Evolutionary conservation across 2,797 vertebrate genomes (phyloP), one percentile per base, ranked within the genome.

Genomic region (Oryzias sinensis): DNA sequence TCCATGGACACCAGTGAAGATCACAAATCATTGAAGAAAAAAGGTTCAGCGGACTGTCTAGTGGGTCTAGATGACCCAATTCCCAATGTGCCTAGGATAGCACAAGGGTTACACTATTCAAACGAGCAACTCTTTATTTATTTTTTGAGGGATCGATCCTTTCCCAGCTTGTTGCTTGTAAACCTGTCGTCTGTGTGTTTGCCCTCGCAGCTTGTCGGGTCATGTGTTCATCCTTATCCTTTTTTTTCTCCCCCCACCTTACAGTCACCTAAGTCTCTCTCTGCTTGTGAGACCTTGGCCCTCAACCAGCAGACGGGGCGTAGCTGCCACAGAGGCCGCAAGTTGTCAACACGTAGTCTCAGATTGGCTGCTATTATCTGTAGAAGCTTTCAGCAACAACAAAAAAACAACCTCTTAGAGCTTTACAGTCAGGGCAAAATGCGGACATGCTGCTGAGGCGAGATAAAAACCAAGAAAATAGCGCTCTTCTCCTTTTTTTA

Each of bases 331-430:
- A 0, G 45, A 78, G 76, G 86, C 81, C 77, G 52, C 56, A 22
- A 66, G 71, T 79, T 81, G 64, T 83, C 74, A 80, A 79, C 81
- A 80, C 77, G 79, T 87, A 69, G 77, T 84, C 79, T 70, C 71
- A 53, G 59, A 73, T 66, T 53, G 53, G 73, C 67, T 49, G 56
- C 62, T 76, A 62, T 84, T 80, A 75, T 77, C 59, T 61, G 67
- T 22, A 43, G 54, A 15, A 40, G 62, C 68, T 73, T 71, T 73
- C 66, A 53, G 44, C 33, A 72, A 68, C 58, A 68, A 22, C 2
- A 22, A 22, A 22, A 22, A 22, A 22, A 22, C 2, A 22, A 48
- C 73, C 73, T 53, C 65, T 53, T 61, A 68, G 58, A 66, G 62
- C 70, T 69, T 76, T 65, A 57, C 59, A 55, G 55, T 67, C 18